phyloP scores from a whole-genome alignment of 2,113 vertebrate genomes.

The Carlito syrichta region DNA sequence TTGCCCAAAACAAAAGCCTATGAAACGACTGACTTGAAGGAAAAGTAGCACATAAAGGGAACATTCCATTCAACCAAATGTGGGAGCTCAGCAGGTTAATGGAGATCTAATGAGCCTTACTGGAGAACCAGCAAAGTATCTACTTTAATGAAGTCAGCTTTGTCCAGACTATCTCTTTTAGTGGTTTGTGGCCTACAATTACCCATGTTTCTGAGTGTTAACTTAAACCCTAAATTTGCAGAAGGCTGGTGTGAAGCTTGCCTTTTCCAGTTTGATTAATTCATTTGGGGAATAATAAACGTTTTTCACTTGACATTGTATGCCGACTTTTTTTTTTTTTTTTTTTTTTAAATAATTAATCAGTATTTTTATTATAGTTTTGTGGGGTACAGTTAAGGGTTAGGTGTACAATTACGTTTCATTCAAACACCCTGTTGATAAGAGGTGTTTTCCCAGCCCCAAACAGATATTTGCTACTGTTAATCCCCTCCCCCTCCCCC shows the following conservation, averaged over 20 bases:
- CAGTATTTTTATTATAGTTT: too few species aligned
- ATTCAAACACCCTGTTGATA: too few species aligned
- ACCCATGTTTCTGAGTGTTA: not conserved
- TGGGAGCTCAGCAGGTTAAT: not conserved
- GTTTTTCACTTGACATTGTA: slow-evolving; percentile 13
- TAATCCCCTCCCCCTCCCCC: too few species aligned
- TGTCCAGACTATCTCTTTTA: not conserved
- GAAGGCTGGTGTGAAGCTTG: not conserved
- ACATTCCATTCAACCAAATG: not conserved
- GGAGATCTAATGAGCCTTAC: not conserved
- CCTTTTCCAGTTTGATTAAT: slow-evolving; percentile 22
- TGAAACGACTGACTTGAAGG: not conserved
- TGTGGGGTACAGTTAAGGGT: too few species aligned
- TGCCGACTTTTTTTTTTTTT: slow-evolving; percentile 24
- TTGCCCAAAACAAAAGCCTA: not conserved
- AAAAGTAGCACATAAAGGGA: not conserved
- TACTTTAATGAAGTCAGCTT: not conserved
- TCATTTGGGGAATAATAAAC: not conserved
- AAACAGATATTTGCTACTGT: too few species aligned
- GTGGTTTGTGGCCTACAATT: not conserved
- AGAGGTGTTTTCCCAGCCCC: too few species aligned
- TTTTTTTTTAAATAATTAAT: too few species aligned
- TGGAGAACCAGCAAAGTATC: not conserved
- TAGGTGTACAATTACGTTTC: too few species aligned
- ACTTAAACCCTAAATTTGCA: slow-evolving; percentile 23